A percentile compares a stretch with the other conserved stretches of the same genome.
These are phyloP conservation scores for Parazoanthus darwini DNA, from an alignment of 92 coral and sea anemone genomes.

Conservation along the genomic window DNA sequence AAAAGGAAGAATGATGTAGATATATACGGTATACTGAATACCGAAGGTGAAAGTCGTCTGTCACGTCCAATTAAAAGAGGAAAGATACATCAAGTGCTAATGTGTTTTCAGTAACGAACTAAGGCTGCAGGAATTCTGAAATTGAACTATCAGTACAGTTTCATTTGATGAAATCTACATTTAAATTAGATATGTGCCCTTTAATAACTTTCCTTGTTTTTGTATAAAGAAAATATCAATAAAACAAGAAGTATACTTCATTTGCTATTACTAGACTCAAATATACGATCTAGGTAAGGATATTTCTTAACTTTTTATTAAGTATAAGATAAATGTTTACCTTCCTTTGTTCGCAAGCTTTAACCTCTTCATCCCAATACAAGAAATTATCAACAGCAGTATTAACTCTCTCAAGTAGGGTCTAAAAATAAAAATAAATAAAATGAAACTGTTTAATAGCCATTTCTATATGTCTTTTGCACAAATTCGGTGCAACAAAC, in stretches of 20 bases:
- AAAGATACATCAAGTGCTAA: not conserved
- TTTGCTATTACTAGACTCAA: too few relatives aligned
- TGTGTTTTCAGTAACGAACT: not conserved
- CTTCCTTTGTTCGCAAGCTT: constrained; percentile 85
- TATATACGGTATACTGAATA: too few relatives aligned
- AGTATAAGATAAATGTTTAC: constrained; percentile 34
- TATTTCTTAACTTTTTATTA: not conserved
- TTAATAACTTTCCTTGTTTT: not conserved
- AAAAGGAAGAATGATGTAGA: too few relatives aligned
- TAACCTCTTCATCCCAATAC: constrained; percentile 95
- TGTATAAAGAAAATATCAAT: not conserved
- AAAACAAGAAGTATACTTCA: too few relatives aligned
- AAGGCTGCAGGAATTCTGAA: too few relatives aligned
- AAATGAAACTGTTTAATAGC: not conserved
- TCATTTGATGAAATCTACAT: too few relatives aligned
- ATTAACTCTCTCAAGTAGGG: constrained; percentile 81
- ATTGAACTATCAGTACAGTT: too few relatives aligned
- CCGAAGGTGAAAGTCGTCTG: too few relatives aligned
- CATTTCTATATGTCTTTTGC: not conserved
- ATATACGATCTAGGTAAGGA: too few relatives aligned
- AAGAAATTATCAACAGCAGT: constrained; percentile 81
- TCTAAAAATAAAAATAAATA: constrained; percentile 45
- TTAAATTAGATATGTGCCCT: too few relatives aligned
- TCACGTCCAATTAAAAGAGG: not conserved
- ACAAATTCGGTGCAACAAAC: not conserved